Evolutionary conservation across 2,888 invertebrate species (phyloP).

Genomic region (Ichneumoninae sp.): DNA sequence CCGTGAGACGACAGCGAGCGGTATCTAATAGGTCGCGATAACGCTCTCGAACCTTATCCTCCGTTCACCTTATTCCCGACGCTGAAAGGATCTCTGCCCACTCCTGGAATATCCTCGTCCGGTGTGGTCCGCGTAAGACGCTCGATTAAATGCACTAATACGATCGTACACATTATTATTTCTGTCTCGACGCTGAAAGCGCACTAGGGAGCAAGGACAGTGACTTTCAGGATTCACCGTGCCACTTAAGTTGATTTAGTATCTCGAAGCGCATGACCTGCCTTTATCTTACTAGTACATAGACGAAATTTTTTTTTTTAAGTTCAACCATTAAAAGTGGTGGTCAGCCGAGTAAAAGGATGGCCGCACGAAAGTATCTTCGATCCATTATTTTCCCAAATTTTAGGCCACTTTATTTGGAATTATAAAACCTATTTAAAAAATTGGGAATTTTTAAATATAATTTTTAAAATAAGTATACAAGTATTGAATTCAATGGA

Average conservation of each 20-base stretch:
- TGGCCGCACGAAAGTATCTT: no score
- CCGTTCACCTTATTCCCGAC: constrained; percentile 26
- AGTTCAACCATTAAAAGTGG: no score
- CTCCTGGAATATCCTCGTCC: constrained; percentile 74
- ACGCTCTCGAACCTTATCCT: constrained; percentile 78
- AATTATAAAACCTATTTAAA: no score
- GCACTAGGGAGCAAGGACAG: constrained; percentile 60
- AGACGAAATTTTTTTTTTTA: not conserved
- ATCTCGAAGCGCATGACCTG: constrained; percentile 18
- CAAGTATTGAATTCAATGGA: not conserved
- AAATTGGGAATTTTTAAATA: no score
- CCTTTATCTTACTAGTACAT: constrained; percentile 47
- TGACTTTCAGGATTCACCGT: constrained; percentile 57
- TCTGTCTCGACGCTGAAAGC: constrained; percentile 58
- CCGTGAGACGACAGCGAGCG: constrained; percentile 75
- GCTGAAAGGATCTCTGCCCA: constrained; percentile 45
- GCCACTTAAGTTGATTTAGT: constrained; percentile 21
- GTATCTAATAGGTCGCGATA: constrained; percentile 80
- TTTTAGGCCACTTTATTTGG: no score
- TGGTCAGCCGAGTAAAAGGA: no score
- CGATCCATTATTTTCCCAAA: no score
- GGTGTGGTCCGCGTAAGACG: constrained; percentile 79
- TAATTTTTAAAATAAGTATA: not conserved
- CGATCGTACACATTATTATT: constrained; percentile 52
- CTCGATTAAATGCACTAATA: constrained; percentile 54